A percentile compares a stretch with the other conserved stretches of the same genome.
Conservation (phyloP, 2,113 vertebrate genomes). For the Strix uralensis region DNA sequence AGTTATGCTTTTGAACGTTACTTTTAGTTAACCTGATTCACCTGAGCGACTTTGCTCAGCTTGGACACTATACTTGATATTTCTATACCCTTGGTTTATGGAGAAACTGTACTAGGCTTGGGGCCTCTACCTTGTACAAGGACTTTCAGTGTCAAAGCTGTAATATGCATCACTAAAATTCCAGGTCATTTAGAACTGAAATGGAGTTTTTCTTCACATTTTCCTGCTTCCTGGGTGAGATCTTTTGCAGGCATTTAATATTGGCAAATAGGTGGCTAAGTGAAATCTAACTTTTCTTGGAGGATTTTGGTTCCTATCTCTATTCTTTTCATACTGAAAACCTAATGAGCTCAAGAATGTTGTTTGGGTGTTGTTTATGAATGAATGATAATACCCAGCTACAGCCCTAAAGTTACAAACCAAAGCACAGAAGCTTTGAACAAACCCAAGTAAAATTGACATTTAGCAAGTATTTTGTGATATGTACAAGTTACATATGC, state of each 20-base stretch:
- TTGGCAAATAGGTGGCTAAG: neutral
- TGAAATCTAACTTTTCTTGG: neutral
- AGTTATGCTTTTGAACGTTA: neutral
- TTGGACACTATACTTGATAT: neutral
- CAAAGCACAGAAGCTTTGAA: neutral
- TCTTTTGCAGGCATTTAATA: neutral
- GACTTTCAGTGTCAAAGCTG: neutral
- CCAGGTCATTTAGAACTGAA: neutral
- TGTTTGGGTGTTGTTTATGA: neutral
- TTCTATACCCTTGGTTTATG: neutral
- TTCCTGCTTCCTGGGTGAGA: neutral
- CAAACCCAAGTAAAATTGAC: neutral
- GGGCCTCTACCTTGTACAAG: neutral
- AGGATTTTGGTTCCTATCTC: neutral
- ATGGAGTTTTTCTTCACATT: neutral
- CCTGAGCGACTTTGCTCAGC: neutral
- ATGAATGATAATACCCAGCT: neutral
- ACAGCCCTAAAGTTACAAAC: neutral
- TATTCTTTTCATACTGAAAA: neutral
- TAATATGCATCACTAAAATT: neutral
- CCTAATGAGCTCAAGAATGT: neutral
- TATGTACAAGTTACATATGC: neutral
- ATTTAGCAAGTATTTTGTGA: neutral
- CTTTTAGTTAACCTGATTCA: neutral
- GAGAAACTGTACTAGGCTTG: neutral